A percentile compares a stretch with the other conserved stretches of the same genome.
These are phyloP conservation scores for Agrochola lota DNA, from an alignment of 2,888 invertebrate species.

Conservation along the genomic window DNA sequence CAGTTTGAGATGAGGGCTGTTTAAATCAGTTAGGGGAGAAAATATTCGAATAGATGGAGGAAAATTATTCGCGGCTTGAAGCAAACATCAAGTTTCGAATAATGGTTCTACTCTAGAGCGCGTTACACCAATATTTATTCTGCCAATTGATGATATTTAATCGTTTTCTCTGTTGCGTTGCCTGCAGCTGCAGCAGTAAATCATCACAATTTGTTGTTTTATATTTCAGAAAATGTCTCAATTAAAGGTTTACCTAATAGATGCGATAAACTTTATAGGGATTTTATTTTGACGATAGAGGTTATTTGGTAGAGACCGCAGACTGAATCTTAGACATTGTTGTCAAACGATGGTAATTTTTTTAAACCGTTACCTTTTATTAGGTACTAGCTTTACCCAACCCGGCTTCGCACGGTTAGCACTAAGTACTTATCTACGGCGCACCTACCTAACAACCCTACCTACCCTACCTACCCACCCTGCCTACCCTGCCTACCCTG, in stretches of 20 bases:
- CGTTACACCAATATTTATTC: background rate
- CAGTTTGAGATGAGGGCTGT: background rate
- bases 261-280: conserved; percentile 1
- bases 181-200: conserved; percentile 11
- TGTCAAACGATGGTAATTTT: background rate
- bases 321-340: background rate
- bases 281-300: conserved; percentile 24
- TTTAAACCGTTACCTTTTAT: too few relatives aligned
- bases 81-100: background rate
- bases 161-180: background rate
- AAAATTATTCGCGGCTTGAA: background rate
- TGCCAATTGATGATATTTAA: background rate
- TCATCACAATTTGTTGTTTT: conserved; percentile 22
- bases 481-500: too few relatives aligned
- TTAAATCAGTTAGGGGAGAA: background rate
- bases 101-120: background rate
- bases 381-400: too few relatives aligned
- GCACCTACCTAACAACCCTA: too few relatives aligned
- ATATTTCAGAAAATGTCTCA: conserved; percentile 7
- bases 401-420: too few relatives aligned
- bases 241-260: conserved; percentile 20
- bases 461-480: too few relatives aligned
- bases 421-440: too few relatives aligned
- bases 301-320: conserved; percentile 20
- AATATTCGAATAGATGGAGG: background rate